Base-by-base conservation (phyloP, 2,888 invertebrate genomes). In the Asteroscopus sphinx region DNA sequence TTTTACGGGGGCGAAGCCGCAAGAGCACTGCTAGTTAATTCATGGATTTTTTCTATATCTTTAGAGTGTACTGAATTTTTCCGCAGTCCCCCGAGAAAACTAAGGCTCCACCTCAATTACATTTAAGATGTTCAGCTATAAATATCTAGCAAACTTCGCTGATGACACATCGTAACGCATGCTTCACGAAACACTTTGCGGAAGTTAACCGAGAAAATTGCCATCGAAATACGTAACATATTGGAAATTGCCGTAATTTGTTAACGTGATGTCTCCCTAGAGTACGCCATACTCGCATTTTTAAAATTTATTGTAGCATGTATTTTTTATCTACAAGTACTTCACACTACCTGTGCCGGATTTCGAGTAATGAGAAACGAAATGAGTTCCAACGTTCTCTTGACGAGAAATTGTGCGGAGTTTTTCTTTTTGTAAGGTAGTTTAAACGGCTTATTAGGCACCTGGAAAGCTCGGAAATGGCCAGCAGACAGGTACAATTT, bases 231-330 rank as follows among this genome's bases (percentile, higher is more conserved):
- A 78, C 81, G 82, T 82, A 77, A 84, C 82, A 83, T 83, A 87
- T 89, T 86, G 87, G 80, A 83, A 85, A 89, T 85, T 83, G 86
- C 79, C 59, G 80, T 83, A 83, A 88, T 89, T 88, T 87, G 86
- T 89, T 89, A 83, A 80, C 81, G 79, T 86, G 85, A 88, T 84
- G 80, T 56, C 70, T 79, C 87, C 84, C 86, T 40, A 39, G 81
- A 72, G 88, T 55, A 75, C 76, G 69, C 58, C 32, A 56, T 25
- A 37, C 40, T 39, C 42, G 35, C 66, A 66, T 73, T 73, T 73
- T 72, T 81, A 51, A 78, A 84, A 83, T 81, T 79, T 81, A 80
- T 77, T 62, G 66, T 67, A 37, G 51, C 57, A 49, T 71, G 71
- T 78, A 76, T 73, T 78, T 79, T 80, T 81, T 75, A 73, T 74